Evolutionary conservation across 2,797 vertebrate species (phyloP), one percentile per base, ranked within the genome.

Genomic region (Hyperoplus immaculatus): DNA sequence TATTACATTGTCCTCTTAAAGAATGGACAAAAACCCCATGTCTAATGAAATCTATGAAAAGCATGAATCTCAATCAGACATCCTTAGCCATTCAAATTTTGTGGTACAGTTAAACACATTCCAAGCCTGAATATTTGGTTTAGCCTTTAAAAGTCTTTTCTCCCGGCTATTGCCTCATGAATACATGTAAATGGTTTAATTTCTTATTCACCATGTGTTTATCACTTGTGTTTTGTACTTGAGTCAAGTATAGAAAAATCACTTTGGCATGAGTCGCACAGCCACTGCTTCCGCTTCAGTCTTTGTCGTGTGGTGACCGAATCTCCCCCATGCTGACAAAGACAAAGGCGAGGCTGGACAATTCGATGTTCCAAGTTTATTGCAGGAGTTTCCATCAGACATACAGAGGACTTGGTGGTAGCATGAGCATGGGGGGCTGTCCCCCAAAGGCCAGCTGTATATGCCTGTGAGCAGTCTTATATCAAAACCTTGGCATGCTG

Each of bases 1-100:
- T 78, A 81, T 83, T 72, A 77, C 56, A 68, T 75, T 87, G 53
- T 79, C 49, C 61, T 68, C 71, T 49, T 47, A 61, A 47, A 77
- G 72, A 87, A 81, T 84, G 60, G 65, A 46, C 69, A 56, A 79
- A 72, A 89, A 81, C 78, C 57, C 72, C 55, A 78, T 65, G 58
- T 75, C 59, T 71, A 47, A 77, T 87, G 51, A 79, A 78, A 86
- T 85, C 54, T 71, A 45, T 78, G 66, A 88, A 85, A 86, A 76
- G 54, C 57, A 47, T 59, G 42, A 85, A 79, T 85, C 68, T 83
- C 77, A 78, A 21, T 78, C 73, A 81, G 77, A 55, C 69, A 69
- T 53, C 16, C 55, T 71, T 59, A 73, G 66, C 49, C 56, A 69
- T 56, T 51, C 53, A 70, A 71, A 82, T 78, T 75, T 39, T 54